Evolutionary conservation across 2,113 vertebrate species (phyloP).

Genomic region (Chascanopsetta lugubris): DNA sequence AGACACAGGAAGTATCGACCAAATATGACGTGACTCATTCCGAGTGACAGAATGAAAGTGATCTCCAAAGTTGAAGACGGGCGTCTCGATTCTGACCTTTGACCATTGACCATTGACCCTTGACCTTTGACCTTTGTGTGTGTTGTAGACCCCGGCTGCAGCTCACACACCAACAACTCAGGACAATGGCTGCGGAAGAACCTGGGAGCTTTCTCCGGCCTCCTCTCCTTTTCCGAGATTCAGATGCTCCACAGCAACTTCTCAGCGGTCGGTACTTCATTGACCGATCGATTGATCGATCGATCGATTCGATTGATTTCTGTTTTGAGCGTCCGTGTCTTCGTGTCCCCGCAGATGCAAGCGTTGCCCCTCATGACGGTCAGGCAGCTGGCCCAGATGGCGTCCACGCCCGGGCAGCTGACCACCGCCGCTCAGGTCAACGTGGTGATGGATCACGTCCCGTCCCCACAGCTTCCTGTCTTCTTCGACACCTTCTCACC

Average conservation of each 20-base stretch:
- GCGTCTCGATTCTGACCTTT: too few relatives aligned
- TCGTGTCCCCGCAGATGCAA: slow-evolving; percentile 60
- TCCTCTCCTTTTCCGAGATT: slow-evolving; percentile 55
- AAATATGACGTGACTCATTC: too few relatives aligned
- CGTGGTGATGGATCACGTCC: slow-evolving; percentile 61
- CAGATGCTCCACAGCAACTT: slow-evolving; percentile 56
- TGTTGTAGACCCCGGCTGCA: slow-evolving; percentile 68
- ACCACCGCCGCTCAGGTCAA: slow-evolving; percentile 48
- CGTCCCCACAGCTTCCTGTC: slow-evolving; percentile 11
- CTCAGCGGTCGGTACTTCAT: slow-evolving; percentile 47
- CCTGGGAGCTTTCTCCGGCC: slow-evolving; percentile 65
- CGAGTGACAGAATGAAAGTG: too few relatives aligned
- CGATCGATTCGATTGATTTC: not conserved
- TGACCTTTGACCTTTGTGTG: not conserved
- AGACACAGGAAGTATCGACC: too few relatives aligned
- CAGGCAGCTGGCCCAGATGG: slow-evolving; percentile 70
- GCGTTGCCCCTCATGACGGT: slow-evolving; percentile 55
- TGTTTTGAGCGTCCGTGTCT: not conserved
- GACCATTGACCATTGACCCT: too few relatives aligned
- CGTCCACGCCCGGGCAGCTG: slow-evolving; percentile 65
- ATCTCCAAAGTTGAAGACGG: too few relatives aligned
- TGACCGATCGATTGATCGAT: too few relatives aligned
- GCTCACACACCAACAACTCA: slow-evolving; percentile 28
- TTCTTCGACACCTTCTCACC: slow-evolving; percentile 71
- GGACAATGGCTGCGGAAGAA: slow-evolving; percentile 74